Evolutionary conservation across 2,888 invertebrate genomes (phyloP).

Genomic region (Macropis europaea): DNA sequence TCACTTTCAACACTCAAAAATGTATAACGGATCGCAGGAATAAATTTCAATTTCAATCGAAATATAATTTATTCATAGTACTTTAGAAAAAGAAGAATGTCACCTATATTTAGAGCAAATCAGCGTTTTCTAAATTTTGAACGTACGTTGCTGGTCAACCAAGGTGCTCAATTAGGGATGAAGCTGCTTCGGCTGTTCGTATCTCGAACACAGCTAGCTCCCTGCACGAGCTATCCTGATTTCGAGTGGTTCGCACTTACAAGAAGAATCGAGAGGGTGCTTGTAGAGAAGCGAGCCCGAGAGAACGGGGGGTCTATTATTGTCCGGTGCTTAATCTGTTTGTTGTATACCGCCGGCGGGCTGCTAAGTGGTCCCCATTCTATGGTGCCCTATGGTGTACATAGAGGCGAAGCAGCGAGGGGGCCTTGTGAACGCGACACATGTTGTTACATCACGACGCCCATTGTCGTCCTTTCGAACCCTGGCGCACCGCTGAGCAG

Average conservation of each 20-base stretch:
- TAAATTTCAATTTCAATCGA: too few relatives aligned
- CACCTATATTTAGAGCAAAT: too few relatives aligned
- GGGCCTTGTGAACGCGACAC: slow-evolving; percentile 75
- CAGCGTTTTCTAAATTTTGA: too few relatives aligned
- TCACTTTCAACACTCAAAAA: too few relatives aligned
- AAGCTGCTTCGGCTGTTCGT: slow-evolving; percentile 4
- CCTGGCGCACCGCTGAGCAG: slow-evolving; percentile 44
- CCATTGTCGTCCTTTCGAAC: slow-evolving; percentile 69
- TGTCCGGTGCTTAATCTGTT: slow-evolving; percentile 77
- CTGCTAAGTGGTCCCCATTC: slow-evolving; percentile 78
- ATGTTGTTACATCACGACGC: slow-evolving; percentile 77
- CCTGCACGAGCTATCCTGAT: slow-evolving; percentile 47
- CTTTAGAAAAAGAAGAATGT: too few relatives aligned
- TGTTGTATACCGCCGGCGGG: slow-evolving; percentile 75
- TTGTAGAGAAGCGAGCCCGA: slow-evolving; percentile 27
- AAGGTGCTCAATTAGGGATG: slow-evolving; percentile 48
- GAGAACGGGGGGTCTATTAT: slow-evolving; percentile 65
- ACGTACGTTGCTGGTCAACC: too few relatives aligned
- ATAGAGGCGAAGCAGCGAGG: slow-evolving; percentile 39
- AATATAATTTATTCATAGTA: too few relatives aligned
- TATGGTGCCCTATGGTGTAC: slow-evolving; percentile 63
- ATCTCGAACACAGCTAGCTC: neutral
- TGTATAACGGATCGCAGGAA: too few relatives aligned
- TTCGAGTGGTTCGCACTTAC: slow-evolving; percentile 51
- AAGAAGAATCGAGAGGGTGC: slow-evolving; percentile 37